Conservation (phyloP, 1,140 invertebrate species). For the Drosophila sechellia region DNA sequence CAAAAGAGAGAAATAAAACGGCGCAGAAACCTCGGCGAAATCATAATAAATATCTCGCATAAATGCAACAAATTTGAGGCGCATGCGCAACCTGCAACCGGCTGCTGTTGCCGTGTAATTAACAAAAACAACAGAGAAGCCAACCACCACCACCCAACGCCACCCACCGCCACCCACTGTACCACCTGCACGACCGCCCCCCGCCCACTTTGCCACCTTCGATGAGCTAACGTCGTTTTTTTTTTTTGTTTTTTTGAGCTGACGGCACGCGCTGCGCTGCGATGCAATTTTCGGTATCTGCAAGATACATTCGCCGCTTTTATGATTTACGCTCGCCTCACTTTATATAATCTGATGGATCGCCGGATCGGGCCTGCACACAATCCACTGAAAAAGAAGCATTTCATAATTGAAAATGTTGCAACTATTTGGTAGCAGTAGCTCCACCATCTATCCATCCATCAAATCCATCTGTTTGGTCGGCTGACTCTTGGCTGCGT, state of each 20-base stretch:
- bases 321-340: constrained; percentile 59
- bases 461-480: constrained; percentile 21
- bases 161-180: constrained; percentile 7
- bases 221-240: constrained; percentile 25
- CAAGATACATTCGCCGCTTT: constrained; percentile 56
- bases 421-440: constrained; percentile 66
- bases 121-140: constrained; percentile 51
- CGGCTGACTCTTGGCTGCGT: constrained; percentile 49
- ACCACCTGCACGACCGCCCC: constrained; percentile 3
- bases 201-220: constrained; percentile 34
- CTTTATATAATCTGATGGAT: constrained; percentile 52
- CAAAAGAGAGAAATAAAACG: constrained; percentile 10
- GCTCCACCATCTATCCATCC: constrained; percentile 39
- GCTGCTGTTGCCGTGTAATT: constrained; percentile 40
- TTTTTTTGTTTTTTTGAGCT: constrained; percentile 40
- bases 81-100: constrained; percentile 57
- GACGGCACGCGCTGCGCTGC: constrained; percentile 59
- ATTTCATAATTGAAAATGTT: constrained; percentile 82
- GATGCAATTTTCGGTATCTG: constrained; percentile 62
- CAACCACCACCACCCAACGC: constrained; percentile 4
- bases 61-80: constrained; percentile 68
- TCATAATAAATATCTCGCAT: constrained; percentile 67
- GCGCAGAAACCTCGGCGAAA: constrained; percentile 33
- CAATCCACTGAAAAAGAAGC: constrained; percentile 44
- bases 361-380: constrained; percentile 27